phyloP scores from a whole-genome alignment of 2,113 vertebrate species.

The Oncorhynchus masou region DNA sequence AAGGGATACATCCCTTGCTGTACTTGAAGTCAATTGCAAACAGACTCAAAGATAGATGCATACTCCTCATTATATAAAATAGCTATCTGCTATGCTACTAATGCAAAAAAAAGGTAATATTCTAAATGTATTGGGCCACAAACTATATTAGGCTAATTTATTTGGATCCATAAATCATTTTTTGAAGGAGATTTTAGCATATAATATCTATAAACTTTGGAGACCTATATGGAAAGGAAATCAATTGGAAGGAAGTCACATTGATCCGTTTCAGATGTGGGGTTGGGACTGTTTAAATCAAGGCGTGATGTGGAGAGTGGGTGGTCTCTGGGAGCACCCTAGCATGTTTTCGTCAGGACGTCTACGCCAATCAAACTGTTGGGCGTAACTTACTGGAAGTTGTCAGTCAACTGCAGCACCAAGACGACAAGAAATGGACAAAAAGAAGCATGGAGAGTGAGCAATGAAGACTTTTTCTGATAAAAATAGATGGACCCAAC shows the following conservation, averaged over 20 bases:
- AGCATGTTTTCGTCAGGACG: constrained; percentile 55
- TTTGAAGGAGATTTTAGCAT: not conserved
- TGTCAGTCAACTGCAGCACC: constrained; percentile 31
- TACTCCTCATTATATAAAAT: not conserved
- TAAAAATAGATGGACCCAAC: not conserved
- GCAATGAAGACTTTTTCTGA: not conserved
- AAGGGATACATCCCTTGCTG: not conserved
- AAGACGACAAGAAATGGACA: constrained; percentile 19
- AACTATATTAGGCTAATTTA: not conserved
- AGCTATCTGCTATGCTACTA: not conserved
- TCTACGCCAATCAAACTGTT: constrained; percentile 40
- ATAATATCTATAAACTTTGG: not conserved
- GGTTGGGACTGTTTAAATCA: constrained; percentile 61
- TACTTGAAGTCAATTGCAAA: not conserved
- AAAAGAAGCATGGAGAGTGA: not conserved
- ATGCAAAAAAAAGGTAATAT: not conserved
- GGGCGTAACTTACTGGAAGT: constrained; percentile 67
- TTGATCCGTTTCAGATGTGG: constrained; percentile 68
- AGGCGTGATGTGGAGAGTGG: constrained; percentile 60
- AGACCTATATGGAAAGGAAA: not conserved
- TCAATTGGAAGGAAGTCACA: not conserved
- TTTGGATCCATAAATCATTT: not conserved
- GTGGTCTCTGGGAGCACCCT: constrained; percentile 61
- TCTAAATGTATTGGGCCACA: not conserved
- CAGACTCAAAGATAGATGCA: not conserved